Evolutionary conservation across 2,113 vertebrate species (phyloP).

Genomic region (Anarrhichthys ocellatus): DNA sequence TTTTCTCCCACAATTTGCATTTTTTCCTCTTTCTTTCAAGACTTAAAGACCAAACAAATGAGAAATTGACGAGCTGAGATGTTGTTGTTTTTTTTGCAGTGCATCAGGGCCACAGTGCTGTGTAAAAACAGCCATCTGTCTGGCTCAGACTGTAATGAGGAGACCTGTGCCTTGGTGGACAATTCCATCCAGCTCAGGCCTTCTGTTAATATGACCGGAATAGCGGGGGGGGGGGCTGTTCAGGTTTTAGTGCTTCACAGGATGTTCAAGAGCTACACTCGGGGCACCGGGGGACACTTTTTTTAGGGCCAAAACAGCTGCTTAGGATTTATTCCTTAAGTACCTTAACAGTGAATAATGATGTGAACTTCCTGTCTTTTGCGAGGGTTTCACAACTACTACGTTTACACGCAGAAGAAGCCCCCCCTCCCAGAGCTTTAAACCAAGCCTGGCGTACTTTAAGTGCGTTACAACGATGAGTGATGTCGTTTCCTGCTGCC

Average conservation of each 20-base stretch:
- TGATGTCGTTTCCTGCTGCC: conserved; percentile 43
- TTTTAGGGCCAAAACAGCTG: conserved; percentile 4
- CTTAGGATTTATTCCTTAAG: conserved; percentile 3
- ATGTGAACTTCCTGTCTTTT: neutral
- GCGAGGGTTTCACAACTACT: neutral
- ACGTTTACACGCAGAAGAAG: conserved; percentile 2
- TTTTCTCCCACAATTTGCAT: neutral
- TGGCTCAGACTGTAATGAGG: conserved; percentile 36
- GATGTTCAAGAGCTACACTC: neutral
- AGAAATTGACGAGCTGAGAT: conserved; percentile 1
- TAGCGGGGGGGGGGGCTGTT: conserved; percentile 7
- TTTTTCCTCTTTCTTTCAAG: neutral
- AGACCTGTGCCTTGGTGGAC: conserved; percentile 30
- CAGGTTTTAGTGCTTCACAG: conserved; percentile 10
- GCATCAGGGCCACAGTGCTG: conserved; percentile 39
- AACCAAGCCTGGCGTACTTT: conserved; percentile 14
- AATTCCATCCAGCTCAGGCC: conserved; percentile 4
- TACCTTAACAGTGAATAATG: conserved; percentile 7
- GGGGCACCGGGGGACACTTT: neutral
- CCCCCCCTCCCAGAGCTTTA: conserved; percentile 2
- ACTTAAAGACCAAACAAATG: conserved; percentile 19
- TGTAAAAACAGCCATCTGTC: conserved; percentile 51
- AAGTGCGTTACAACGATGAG: conserved; percentile 45
- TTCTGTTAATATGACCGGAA: conserved; percentile 5
- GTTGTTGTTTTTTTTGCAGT: conserved; percentile 16